Evolutionary conservation across 2,797 vertebrate genomes (phyloP).

Genomic region (Gymnoscopelus microlampas): DNA sequence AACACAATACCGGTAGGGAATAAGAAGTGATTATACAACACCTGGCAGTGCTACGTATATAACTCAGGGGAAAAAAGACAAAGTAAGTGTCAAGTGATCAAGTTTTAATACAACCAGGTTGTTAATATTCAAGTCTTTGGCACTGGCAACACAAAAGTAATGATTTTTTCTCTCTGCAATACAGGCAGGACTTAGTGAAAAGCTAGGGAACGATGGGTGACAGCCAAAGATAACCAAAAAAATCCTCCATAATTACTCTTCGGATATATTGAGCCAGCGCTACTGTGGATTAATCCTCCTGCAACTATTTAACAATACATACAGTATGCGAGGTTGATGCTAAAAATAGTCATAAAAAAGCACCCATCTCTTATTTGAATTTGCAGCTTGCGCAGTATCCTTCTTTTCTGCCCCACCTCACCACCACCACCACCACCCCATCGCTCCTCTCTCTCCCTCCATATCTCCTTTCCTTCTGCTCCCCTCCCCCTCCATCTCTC

Average conservation of each 20-base stretch:
- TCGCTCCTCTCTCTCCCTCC: background rate
- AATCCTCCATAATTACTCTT: conserved; percentile 68
- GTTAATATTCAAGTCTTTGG: conserved; percentile 73
- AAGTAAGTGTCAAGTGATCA: conserved; percentile 34
- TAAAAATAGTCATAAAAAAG: conserved; percentile 67
- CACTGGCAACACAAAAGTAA: conserved; percentile 60
- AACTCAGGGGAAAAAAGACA: conserved; percentile 35
- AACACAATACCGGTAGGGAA: conserved; percentile 56
- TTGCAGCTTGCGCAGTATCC: conserved; percentile 62
- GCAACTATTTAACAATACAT: conserved; percentile 54
- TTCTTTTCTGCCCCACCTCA: conserved; percentile 28
- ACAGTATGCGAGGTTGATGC: conserved; percentile 57
- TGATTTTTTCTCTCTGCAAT: conserved; percentile 56
- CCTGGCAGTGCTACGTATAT: conserved; percentile 72
- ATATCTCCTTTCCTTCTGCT: conserved; percentile 3
- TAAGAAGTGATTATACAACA: conserved; percentile 66
- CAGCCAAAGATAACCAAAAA: conserved; percentile 68
- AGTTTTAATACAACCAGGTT: conserved; percentile 61
- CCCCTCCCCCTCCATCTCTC: conserved; percentile 38
- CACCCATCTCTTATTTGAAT: conserved; percentile 67
- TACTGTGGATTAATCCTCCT: conserved; percentile 71
- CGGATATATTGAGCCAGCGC: conserved; percentile 61
- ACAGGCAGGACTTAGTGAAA: conserved; percentile 52
- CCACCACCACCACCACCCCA: background rate
- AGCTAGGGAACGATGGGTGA: conserved; percentile 73